phyloP scores from a whole-genome alignment of 2,797 vertebrate genomes.

The Phataginus tricuspis region DNA sequence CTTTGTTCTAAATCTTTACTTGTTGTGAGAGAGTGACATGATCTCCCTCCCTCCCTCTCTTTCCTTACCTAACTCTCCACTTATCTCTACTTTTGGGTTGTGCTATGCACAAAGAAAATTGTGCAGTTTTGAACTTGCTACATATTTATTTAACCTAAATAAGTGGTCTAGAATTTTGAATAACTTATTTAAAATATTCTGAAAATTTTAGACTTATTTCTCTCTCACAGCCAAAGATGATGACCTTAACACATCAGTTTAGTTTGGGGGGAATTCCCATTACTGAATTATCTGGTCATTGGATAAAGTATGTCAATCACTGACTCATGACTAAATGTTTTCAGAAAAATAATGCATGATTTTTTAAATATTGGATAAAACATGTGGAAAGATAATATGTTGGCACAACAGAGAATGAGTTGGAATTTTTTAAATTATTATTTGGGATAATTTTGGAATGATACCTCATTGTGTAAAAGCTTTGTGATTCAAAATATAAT shows the following conservation, averaged over 20 bases:
- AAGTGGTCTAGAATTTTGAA: not conserved
- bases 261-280: not conserved
- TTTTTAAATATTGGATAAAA: slow-evolving; percentile 6
- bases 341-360: slow-evolving; percentile 1
- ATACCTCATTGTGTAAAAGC: not conserved
- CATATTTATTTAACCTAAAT: not conserved
- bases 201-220: not conserved
- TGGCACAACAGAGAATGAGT: not conserved
- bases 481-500: not conserved
- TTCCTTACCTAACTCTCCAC: not conserved
- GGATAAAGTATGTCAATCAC: not conserved
- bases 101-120: not conserved
- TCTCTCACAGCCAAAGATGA: not conserved
- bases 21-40: not conserved
- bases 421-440: not conserved
- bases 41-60: not conserved
- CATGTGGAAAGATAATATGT: not conserved
- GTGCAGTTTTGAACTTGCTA: slow-evolving; percentile 2
- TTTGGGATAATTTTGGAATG: slow-evolving; percentile 8
- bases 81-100: not conserved
- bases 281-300: slow-evolving; percentile 16
- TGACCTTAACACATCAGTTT: not conserved
- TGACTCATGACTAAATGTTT: slow-evolving; percentile 36
- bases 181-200: not conserved
- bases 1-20: not conserved